A percentile compares a stretch with the other conserved stretches of the same genome.
These are phyloP conservation scores for Acipenser transmontanus DNA, from an alignment of 2,797 vertebrate species.

Conservation along the genomic window DNA sequence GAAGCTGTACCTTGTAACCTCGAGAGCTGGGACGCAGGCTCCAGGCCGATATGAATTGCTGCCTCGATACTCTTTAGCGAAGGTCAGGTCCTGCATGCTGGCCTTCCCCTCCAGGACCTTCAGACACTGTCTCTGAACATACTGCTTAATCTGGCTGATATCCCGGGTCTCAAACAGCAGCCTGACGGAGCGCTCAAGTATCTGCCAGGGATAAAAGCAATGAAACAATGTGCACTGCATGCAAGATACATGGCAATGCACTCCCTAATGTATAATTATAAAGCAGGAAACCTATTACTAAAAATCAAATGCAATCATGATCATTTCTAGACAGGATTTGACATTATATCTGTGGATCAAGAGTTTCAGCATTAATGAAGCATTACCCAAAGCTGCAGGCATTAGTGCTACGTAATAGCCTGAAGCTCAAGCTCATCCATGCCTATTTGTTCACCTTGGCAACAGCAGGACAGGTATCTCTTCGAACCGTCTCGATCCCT, in stretches of 20 bases:
- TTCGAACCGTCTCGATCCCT: constrained; percentile 93
- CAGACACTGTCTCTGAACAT: constrained; percentile 85
- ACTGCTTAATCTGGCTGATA: constrained; percentile 93
- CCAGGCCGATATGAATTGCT: constrained; percentile 80
- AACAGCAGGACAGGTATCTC: constrained; percentile 92
- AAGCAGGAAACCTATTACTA: no score
- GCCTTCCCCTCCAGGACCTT: constrained; percentile 87
- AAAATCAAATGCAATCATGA: no score
- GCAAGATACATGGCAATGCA: no score
- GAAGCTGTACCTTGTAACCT: constrained; percentile 77
- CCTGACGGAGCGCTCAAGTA: constrained; percentile 92
- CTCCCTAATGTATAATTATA: no score
- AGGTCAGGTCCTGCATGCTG: constrained; percentile 93
- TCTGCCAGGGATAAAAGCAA: constrained; percentile 53
- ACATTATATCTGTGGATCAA: no score
- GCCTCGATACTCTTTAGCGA: constrained; percentile 94
- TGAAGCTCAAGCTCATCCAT: no score
- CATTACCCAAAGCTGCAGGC: no score
- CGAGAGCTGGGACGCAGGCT: constrained; percentile 86
- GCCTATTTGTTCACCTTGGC: constrained; percentile 75
- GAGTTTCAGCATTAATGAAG: no score
- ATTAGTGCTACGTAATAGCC: no score
- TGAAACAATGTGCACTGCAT: no score
- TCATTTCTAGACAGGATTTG: no score
- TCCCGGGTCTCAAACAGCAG: constrained; percentile 95